These are phyloP conservation scores for Kryptolebias marmoratus DNA, from an alignment of 2,113 vertebrate genomes.

Conservation along the genomic window DNA sequence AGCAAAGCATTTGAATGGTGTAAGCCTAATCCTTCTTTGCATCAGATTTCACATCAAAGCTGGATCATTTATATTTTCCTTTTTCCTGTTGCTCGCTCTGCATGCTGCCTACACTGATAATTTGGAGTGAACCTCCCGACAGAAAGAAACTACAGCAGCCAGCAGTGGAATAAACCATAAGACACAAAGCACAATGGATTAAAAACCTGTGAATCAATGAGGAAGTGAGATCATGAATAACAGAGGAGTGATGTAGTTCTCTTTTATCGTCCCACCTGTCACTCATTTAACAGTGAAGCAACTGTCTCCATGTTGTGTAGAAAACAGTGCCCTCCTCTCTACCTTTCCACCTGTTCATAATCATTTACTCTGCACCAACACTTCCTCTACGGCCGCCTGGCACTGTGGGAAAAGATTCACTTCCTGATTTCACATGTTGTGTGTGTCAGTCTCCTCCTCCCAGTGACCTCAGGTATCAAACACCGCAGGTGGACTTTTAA, in stretches of 20 bases:
- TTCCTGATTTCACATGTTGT: conserved; percentile 55
- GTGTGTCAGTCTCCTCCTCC: conserved; percentile 1
- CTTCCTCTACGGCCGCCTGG: conserved; percentile 46
- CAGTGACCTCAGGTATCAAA: not conserved
- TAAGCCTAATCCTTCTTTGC: conserved; percentile 18
- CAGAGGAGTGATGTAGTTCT: conserved; percentile 1
- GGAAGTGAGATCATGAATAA: not conserved
- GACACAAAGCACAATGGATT: conserved; percentile 1
- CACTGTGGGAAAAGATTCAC: conserved; percentile 30
- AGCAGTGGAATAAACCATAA: not conserved
- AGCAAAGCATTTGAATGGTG: conserved; percentile 45
- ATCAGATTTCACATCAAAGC: conserved; percentile 30
- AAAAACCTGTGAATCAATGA: not conserved
- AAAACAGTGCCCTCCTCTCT: not conserved
- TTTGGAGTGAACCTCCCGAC: not conserved
- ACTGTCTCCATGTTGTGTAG: not conserved
- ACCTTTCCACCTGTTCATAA: not conserved
- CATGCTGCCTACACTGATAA: not conserved
- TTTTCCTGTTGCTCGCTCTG: conserved; percentile 31
- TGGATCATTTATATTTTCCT: conserved; percentile 6
- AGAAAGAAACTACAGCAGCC: not conserved
- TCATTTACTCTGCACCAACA: conserved; percentile 48
- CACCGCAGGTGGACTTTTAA: not conserved
- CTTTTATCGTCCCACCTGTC: conserved; percentile 2
- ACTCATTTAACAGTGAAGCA: not conserved